Percentiles rank a stretch among this genome's conserved stretches.
Conservation (phyloP, 2,113 vertebrate species). For the Talpa occidentalis region DNA sequence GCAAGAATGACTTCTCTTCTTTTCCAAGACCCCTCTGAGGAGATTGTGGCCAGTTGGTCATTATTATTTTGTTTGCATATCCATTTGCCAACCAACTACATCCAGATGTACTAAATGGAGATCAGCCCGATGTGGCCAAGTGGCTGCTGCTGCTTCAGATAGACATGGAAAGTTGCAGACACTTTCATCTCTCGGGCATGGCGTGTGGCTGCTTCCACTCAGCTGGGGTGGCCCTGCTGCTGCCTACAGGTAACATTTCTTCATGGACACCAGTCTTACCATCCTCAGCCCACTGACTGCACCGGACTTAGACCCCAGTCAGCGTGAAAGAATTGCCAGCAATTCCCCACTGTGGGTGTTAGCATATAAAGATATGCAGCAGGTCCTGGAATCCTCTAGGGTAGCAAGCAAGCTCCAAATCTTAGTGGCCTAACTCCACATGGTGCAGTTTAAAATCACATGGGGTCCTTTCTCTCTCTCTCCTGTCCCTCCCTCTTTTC, state of each 20-base stretch:
- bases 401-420: neutral
- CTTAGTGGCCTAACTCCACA: neutral
- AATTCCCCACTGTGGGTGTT: neutral
- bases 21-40: neutral
- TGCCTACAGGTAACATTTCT: too few relatives aligned
- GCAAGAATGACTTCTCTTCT: neutral
- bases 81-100: neutral
- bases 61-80: neutral
- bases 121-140: neutral
- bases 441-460: too few relatives aligned
- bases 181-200: neutral
- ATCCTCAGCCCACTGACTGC: neutral
- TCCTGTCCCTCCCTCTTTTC: too few relatives aligned
- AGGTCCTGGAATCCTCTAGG: neutral
- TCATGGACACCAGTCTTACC: neutral
- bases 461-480: too few relatives aligned
- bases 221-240: neutral
- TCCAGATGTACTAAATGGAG: neutral
- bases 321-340: neutral
- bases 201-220: rapidly evolving
- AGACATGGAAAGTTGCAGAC: neutral
- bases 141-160: neutral
- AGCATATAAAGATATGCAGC: neutral
- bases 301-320: neutral
- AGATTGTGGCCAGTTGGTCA: neutral